These are phyloP conservation scores for Phainopepla nitens DNA, from an alignment of 2,113 vertebrate genomes.

Conservation along the genomic window DNA sequence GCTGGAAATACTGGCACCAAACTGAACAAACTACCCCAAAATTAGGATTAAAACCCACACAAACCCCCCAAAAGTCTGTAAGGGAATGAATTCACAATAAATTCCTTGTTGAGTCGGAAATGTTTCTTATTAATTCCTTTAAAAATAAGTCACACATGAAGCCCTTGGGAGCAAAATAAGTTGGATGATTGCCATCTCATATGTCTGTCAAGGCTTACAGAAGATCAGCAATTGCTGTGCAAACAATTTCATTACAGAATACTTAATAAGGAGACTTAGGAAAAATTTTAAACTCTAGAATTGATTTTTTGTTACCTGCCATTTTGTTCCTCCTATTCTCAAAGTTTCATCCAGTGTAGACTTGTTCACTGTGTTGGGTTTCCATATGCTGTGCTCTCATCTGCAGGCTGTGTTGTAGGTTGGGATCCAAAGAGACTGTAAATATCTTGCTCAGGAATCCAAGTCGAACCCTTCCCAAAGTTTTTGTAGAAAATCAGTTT, in stretches of 20 bases:
- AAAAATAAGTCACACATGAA: not conserved
- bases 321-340: not conserved
- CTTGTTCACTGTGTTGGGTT: not conserved
- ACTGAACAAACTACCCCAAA: not conserved
- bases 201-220: not conserved
- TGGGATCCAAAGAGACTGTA: slow-evolving; percentile 31
- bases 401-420: not conserved
- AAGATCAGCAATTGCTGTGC: not conserved
- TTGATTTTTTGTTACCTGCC: not conserved
- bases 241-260: not conserved
- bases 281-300: not conserved
- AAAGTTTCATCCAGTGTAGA: not conserved
- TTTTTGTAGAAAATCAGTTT: slow-evolving; percentile 70
- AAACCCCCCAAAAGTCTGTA: not conserved
- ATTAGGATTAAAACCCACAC: not conserved
- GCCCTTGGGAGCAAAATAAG: not conserved
- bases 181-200: not conserved
- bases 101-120: not conserved
- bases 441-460: slow-evolving; percentile 56
- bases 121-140: not conserved
- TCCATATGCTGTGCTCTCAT: not conserved
- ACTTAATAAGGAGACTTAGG: not conserved
- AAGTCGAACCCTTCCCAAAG: slow-evolving; percentile 59
- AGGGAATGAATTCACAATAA: not conserved
- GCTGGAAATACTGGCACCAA: not conserved